Conservation (phyloP, 2,797 vertebrate species). For the Ficedula albicollis region DNA sequence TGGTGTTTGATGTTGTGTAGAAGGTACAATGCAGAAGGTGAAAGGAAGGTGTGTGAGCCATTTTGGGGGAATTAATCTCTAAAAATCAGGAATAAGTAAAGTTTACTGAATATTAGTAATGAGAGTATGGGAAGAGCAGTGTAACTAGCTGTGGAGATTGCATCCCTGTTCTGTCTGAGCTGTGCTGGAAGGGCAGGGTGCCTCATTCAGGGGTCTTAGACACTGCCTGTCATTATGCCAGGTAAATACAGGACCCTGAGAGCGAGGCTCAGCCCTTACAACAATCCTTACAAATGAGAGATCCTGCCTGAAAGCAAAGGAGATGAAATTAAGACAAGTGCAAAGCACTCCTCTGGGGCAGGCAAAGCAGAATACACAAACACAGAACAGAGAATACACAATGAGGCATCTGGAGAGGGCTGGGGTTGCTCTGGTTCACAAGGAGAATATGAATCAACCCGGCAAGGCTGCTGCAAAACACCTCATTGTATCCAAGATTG, state of each 20-base stretch:
- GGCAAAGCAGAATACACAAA: constrained; percentile 28
- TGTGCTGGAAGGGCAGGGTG: neutral
- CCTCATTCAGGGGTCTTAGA: neutral
- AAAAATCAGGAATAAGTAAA: neutral
- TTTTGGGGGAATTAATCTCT: neutral
- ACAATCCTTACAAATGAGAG: constrained; percentile 7
- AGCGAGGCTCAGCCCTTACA: neutral
- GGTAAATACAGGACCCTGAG: neutral
- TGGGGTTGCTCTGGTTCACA: neutral
- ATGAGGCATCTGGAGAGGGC: constrained; percentile 39
- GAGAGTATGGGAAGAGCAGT: neutral
- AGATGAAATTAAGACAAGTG: constrained; percentile 61
- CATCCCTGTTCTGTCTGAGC: neutral
- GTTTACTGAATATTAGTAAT: neutral
- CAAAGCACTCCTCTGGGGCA: constrained; percentile 6
- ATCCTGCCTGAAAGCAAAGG: constrained; percentile 31
- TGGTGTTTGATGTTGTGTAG: neutral
- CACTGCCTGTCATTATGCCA: neutral
- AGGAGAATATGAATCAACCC: constrained; percentile 43
- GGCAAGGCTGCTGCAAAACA: neutral
- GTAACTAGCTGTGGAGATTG: neutral
- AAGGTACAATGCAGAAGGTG: fast-evolving
- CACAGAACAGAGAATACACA: constrained; percentile 1
- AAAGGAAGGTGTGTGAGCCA: neutral
- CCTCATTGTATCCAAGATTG: neutral